Conservation (phyloP, 1,140 invertebrate genomes). For the Drosophila ficusphila region DNA sequence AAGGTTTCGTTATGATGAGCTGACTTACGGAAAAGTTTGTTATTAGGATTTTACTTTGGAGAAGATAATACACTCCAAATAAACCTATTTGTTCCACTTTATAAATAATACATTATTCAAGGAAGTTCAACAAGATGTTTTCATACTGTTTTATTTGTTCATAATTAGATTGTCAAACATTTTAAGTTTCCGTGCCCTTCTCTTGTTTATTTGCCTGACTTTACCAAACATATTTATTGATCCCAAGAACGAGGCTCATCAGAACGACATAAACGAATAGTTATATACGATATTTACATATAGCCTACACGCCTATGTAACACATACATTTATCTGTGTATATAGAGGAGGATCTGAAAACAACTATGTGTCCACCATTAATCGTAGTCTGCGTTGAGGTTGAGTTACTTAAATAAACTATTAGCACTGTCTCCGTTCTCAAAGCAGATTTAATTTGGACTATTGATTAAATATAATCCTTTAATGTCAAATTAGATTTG, state of each 20-base stretch:
- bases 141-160: not conserved
- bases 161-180: not conserved
- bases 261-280: constrained; percentile 32
- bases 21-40: constrained; percentile 1
- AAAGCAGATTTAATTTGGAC: not conserved
- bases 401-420: constrained; percentile 74
- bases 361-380: constrained; percentile 38
- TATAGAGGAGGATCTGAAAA: constrained; percentile 21
- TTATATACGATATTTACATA: constrained; percentile 20
- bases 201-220: not conserved
- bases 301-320: constrained; percentile 30
- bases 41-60: not conserved
- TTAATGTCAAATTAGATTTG: constrained; percentile 1
- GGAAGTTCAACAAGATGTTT: not conserved
- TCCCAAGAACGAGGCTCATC: constrained; percentile 39
- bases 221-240: constrained; percentile 28
- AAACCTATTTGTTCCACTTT: no score
- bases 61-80: no score
- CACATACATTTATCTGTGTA: constrained; percentile 45
- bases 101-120: no score
- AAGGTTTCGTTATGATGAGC: constrained; percentile 21
- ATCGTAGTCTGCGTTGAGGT: constrained; percentile 71
- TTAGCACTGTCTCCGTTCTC: constrained; percentile 15
- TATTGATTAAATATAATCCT: no score
- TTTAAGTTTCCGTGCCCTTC: not conserved